Conservation (phyloP, 2,113 vertebrate species). For the Ammodytes dubius region DNA sequence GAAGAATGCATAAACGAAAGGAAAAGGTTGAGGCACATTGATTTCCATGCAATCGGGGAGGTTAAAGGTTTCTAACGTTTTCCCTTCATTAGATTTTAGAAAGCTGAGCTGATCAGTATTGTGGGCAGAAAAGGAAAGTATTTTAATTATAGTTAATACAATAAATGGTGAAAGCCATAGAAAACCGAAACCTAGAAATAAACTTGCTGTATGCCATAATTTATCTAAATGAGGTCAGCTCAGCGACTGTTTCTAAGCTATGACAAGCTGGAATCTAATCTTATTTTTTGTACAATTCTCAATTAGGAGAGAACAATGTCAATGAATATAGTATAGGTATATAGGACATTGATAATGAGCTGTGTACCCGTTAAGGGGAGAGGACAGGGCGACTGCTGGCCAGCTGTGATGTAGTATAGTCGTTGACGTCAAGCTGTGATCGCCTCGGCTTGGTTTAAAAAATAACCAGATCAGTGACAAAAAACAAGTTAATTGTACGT, state of each 20-base stretch:
- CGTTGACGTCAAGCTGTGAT: neutral
- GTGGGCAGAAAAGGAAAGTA: too few species aligned
- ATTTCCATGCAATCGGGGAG: neutral
- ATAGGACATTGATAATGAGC: neutral
- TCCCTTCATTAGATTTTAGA: too few species aligned
- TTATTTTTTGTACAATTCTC: neutral
- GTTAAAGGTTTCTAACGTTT: too few species aligned
- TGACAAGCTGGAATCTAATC: neutral
- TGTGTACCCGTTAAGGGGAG: neutral
- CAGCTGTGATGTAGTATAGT: neutral
- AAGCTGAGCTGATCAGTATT: neutral
- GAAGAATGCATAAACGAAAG: neutral
- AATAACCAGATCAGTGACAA: neutral
- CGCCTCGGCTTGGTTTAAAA: neutral
- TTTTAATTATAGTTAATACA: rapidly evolving
- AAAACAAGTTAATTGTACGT: neutral
- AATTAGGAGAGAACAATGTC: neutral
- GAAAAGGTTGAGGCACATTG: neutral
- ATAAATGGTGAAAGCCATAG: neutral
- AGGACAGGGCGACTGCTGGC: neutral
- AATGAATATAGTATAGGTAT: neutral
- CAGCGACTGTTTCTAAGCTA: neutral
- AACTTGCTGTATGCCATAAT: neutral
- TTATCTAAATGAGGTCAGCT: neutral
- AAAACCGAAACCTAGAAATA: neutral